Conservation (phyloP, 2,888 invertebrate genomes). For the Stegophylla sp. region DNA sequence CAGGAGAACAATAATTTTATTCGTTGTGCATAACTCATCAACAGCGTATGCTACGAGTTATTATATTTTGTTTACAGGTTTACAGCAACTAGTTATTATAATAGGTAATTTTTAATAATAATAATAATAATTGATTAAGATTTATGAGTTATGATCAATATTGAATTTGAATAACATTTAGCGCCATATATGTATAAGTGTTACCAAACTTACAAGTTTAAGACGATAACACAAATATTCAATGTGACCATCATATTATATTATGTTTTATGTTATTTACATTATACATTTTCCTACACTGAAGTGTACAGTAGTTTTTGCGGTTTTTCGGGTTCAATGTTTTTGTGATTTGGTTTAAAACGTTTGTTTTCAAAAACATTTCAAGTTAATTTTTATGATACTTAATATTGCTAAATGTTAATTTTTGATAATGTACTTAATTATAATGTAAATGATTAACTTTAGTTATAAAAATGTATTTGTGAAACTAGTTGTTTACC, state of each 20-base stretch:
- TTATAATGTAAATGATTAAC: conserved; percentile 2
- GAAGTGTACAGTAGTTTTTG: conserved; percentile 27
- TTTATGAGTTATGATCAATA: no score
- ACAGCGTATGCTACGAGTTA: no score
- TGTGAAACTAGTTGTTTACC: background rate
- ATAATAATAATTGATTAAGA: no score
- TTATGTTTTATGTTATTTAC: background rate
- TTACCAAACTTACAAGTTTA: background rate
- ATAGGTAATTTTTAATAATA: no score
- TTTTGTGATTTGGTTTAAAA: conserved; percentile 31
- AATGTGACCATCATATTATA: background rate
- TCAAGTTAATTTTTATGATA: background rate
- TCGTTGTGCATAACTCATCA: no score
- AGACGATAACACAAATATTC: background rate
- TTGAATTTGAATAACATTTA: no score
- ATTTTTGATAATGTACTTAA: background rate
- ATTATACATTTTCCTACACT: conserved; percentile 19
- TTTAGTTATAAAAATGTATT: background rate
- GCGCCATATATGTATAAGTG: no score
- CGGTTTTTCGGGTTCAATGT: conserved; percentile 42
- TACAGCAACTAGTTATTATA: no score
- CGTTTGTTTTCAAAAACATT: conserved; percentile 25
- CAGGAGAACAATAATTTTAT: no score
- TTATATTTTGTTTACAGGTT: no score
- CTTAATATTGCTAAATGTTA: background rate